Evolutionary conservation across 1,140 invertebrate species (phyloP), one percentile per base, ranked within the genome.

Genomic region (Mycetomoellerius zeteki): DNA sequence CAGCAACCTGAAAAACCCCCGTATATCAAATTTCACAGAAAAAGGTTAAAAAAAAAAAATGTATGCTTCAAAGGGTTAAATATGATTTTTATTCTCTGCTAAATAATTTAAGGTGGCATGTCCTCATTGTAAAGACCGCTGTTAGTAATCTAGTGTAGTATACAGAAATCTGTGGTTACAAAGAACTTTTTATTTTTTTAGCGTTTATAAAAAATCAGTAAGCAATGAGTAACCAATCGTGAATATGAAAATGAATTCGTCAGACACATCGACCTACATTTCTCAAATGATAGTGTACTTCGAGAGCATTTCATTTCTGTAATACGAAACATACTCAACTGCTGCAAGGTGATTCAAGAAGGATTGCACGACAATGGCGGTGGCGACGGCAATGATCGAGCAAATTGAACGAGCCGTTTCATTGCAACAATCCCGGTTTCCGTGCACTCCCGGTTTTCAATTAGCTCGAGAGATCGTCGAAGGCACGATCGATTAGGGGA

Each of bases 401-500:
- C 33, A 84, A 84, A 84, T 84, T 75, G 80, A 62, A 75, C 69
- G 37, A 58, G 69, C 54, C 54, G 69, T 60, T 84, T 75, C 69
- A 69, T 75, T 75, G 80, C 69, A 73, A 84, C 80, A 84, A 84
- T 84, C 80, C 69, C 54, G 80, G 54, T 50, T 84, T 75, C 69
- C 80, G 80, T 84, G 86, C 64, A 65, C 75, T 80, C 62, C 58
- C 16, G 27, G 19, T 30, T 52, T 86, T 81, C 64, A 86, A 81
- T 86, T 86, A 71, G 77, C 33, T 56, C 65, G 64, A 54, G 85
- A 80, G 76, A 82, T 69, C 65, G 80, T 75, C 69, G 69, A 73
- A 54, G 69, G 69, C 60, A 78, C 72, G 81, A 85, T 76, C 73
- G 82, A 85, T 85, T 85, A 78, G 82, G 47, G 24, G 75, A 85